Evolutionary conservation across 2,797 vertebrate species (phyloP).

Genomic region (Tympanoctomys barrerae): DNA sequence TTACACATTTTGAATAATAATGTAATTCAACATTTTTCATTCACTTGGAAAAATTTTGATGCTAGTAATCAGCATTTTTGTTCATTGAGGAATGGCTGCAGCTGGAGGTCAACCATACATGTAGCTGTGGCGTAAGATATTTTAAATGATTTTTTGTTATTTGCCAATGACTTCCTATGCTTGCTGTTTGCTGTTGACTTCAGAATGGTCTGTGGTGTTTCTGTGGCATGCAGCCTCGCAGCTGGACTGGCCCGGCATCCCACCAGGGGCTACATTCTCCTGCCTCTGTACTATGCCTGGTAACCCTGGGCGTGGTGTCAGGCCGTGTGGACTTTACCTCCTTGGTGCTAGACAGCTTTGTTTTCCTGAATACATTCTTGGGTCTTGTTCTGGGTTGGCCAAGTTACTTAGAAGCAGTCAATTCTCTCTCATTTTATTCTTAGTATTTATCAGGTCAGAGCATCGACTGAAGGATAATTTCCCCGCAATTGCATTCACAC

Average conservation of each 20-base stretch:
- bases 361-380: background rate
- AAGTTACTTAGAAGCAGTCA: background rate
- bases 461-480: background rate
- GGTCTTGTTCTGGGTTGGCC: background rate
- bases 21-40: background rate
- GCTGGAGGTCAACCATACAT: no score
- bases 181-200: background rate
- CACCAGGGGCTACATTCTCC: rapidly evolving
- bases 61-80: background rate
- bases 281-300: rapidly evolving
- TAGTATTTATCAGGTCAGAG: background rate
- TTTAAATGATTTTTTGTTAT: background rate
- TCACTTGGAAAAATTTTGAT: background rate
- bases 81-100: background rate
- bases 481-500: background rate
- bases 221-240: rapidly evolving
- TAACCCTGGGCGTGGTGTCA: background rate
- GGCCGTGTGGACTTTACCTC: no score
- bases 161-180: background rate
- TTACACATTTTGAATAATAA: background rate
- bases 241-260: background rate
- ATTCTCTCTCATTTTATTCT: background rate
- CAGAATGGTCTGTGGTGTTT: rapidly evolving
- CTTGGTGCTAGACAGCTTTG: background rate
- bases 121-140: no score